Evolutionary conservation across 1,140 invertebrate genomes (phyloP).

Genomic region (Sycobia sp.): DNA sequence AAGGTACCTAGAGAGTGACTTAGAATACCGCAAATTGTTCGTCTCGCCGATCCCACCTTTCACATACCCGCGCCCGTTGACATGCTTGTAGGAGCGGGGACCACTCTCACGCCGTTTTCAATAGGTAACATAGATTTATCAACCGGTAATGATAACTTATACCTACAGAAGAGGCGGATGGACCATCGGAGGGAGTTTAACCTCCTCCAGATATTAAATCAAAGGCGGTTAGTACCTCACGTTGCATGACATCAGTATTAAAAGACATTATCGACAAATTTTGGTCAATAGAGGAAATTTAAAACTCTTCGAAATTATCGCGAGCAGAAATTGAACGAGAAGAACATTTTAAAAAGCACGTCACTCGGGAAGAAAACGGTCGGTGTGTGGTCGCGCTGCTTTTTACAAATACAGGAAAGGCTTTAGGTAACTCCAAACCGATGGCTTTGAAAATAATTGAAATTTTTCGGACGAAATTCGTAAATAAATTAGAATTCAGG

Average conservation of each 20-base stretch:
- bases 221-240: not conserved
- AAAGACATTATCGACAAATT: conserved; percentile 9
- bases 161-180: conserved; percentile 36
- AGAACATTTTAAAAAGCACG: conserved; percentile 16
- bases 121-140: conserved; percentile 36
- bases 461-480: conserved; percentile 4
- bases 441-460: not conserved
- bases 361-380: not conserved
- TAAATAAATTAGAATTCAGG: conserved; percentile 36
- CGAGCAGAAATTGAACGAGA: conserved; percentile 7
- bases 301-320: too few species aligned
- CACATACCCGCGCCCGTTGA: conserved; percentile 34
- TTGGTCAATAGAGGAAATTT: not conserved
- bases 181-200: not conserved
- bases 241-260: not conserved
- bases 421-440: not conserved
- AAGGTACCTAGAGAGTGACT: conserved; percentile 28
- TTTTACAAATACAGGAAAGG: not conserved
- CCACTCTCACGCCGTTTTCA: conserved; percentile 35
- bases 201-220: too few species aligned
- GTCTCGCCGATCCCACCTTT: conserved; percentile 38
- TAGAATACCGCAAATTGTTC: conserved; percentile 32
- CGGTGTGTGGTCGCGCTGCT: conserved; percentile 21
- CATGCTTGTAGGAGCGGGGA: conserved; percentile 33
- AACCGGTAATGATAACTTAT: conserved; percentile 12